A percentile compares a stretch with the other conserved stretches of the same genome.
Conservation (phyloP, 1,140 invertebrate species). For the Eufriesea mexicana region DNA sequence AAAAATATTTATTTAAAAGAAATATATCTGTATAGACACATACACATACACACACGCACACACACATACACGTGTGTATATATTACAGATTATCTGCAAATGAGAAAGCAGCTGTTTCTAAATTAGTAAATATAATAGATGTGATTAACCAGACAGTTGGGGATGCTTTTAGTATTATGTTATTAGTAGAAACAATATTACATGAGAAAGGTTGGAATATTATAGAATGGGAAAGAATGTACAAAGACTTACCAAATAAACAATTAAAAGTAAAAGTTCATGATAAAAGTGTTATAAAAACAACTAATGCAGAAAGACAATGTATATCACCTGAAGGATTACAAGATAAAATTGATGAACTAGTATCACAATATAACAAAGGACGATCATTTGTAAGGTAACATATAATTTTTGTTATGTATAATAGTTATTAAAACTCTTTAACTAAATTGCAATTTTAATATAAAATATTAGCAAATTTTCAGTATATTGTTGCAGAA, state of each 20-base stretch:
- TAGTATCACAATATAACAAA: conserved; percentile 87
- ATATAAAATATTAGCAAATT: no score
- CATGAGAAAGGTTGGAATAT: conserved; percentile 90
- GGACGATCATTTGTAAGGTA: conserved; percentile 94
- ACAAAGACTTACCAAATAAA: conserved; percentile 93
- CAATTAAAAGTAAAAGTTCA: conserved; percentile 94
- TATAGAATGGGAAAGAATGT: conserved; percentile 90
- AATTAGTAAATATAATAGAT: conserved; percentile 88
- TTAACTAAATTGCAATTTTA: no score
- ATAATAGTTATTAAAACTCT: background rate
- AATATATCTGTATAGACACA: no score
- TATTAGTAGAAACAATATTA: conserved; percentile 96
- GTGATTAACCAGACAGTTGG: conserved; percentile 98
- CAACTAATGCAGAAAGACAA: conserved; percentile 92
- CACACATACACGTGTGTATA: background rate
- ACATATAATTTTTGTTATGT: conserved; percentile 24
- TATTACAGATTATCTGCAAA: conserved; percentile 74
- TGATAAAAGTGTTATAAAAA: conserved; percentile 92
- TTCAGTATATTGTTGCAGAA: no score
- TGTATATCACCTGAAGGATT: conserved; percentile 91
- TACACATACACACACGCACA: no score
- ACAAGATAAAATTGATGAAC: conserved; percentile 90
- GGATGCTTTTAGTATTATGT: conserved; percentile 97
- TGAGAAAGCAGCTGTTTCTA: conserved; percentile 83
- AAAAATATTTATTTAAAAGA: no score